Conservation (phyloP, 2,888 invertebrate species). For the Microctonus hyperodae region DNA sequence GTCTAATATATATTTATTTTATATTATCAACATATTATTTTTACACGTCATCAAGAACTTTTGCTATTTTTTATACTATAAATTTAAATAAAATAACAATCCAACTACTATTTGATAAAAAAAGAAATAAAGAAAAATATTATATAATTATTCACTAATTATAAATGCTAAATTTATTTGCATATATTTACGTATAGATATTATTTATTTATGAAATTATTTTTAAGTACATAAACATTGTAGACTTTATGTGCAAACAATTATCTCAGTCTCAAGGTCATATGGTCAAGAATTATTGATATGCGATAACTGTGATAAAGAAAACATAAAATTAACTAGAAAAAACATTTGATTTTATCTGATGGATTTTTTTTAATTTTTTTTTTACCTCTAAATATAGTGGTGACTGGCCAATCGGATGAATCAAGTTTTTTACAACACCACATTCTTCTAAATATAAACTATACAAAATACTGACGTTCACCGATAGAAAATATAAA, state of each 20-base stretch:
- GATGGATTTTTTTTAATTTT: conserved; percentile 6
- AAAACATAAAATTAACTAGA: neutral
- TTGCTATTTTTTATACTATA: too few species aligned
- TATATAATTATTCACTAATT: neutral
- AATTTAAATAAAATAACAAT: too few species aligned
- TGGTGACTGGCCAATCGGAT: conserved; percentile 54
- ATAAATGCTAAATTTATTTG: too few species aligned
- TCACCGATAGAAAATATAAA: neutral
- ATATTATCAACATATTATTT: too few species aligned
- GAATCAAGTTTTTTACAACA: conserved; percentile 53
- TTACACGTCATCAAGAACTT: too few species aligned
- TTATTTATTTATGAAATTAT: too few species aligned
- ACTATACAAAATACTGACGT: neutral
- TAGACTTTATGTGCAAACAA: neutral
- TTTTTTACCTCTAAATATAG: conserved; percentile 50
- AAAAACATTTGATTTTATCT: neutral
- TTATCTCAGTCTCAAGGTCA: neutral
- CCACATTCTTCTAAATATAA: conserved; percentile 44
- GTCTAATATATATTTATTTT: too few species aligned
- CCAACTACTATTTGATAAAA: too few species aligned
- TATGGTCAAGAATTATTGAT: neutral
- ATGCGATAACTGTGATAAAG: neutral
- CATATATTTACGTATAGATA: too few species aligned
- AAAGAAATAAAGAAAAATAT: neutral
- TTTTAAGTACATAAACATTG: too few species aligned